Base-by-base conservation (phyloP, 2,797 vertebrate genomes). In the Smutsia temminckii region DNA sequence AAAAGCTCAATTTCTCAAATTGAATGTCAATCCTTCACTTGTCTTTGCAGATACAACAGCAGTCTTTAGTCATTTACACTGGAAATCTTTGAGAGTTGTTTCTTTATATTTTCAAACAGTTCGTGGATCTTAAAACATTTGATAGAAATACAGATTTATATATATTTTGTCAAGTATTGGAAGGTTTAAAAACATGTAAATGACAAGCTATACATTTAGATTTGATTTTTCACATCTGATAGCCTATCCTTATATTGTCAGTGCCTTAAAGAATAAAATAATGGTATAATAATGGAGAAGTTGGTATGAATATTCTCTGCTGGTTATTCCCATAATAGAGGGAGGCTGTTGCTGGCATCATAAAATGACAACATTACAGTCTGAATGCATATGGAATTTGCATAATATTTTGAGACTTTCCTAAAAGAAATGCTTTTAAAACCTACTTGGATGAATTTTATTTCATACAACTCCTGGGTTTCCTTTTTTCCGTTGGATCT, bases 1-100 rank as follows among this genome's bases (percentile, higher is more conserved):
- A 88, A 91, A 94, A 92, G 68, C 14, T 8, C 42, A 91, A 25
- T 93, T 96, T 90, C 84, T 95, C 83, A 93, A 93, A 88, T 94
- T 61, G 69, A 21, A 25, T 29, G 3, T 79, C 32, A 89, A 5
- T 85, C 94, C 42, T 95, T 91, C 23, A 63, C 40, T 78, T 80
- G 51, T 55, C 40, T 87, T 75, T 91, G 55, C 49, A 94, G 72
- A 69, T 61, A 18, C 66, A 81, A 59, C 5, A 92, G 25, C 23
- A 77, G 17, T 37, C 10, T 86, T 14, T 21, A 74, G 20, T 88
- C 18, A 94, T 61, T 89, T 81, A 74, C 32, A 59, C 29, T n/a
- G 59, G 40, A 91, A 89, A 93, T 55, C 75, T 57, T 59, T 63
- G 32, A 49, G 12, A 53, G 59, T 32, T 87, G 27, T 77, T 89